phyloP scores from a whole-genome alignment of 2,888 invertebrate species.

The Apamea monoglypha region DNA sequence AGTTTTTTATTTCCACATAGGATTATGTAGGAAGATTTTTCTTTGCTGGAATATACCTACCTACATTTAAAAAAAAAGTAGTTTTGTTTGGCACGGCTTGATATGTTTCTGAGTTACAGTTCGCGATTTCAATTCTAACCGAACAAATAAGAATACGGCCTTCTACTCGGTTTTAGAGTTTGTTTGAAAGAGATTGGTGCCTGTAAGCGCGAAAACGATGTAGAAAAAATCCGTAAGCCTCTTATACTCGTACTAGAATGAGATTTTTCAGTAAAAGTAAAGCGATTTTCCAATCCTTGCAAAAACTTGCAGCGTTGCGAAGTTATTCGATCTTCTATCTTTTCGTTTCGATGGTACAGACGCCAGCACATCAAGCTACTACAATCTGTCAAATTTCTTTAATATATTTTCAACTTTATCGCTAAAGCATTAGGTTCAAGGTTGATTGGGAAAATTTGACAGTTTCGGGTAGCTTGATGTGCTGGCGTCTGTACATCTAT shows the following conservation, averaged over 20 bases:
- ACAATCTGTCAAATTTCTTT: too few relatives aligned
- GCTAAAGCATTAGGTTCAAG: too few relatives aligned
- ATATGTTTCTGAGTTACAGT: background rate
- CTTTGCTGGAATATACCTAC: background rate
- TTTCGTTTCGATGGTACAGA: background rate
- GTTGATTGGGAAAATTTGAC: too few relatives aligned
- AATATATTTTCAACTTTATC: too few relatives aligned
- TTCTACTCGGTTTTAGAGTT: background rate
- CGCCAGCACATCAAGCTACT: too few relatives aligned
- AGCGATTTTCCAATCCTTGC: background rate
- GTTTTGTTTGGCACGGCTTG: background rate
- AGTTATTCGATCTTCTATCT: background rate
- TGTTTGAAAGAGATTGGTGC: background rate
- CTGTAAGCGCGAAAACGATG: background rate
- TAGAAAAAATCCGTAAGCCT: slow-evolving; percentile 1
- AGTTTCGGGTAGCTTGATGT: too few relatives aligned
- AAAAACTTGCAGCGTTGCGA: background rate
- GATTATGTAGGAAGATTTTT: background rate
- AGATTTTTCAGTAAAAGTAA: background rate
- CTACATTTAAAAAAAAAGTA: background rate
- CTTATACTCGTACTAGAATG: background rate
- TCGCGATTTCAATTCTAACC: slow-evolving; percentile 18
- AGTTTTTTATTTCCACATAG: background rate
- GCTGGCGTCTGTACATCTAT: background rate
- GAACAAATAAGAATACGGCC: slow-evolving; percentile 19